Evolutionary conservation across 1,140 invertebrate species (phyloP), one percentile per base, ranked within the genome.

Genomic region (Zaprionus kolodkinae): DNA sequence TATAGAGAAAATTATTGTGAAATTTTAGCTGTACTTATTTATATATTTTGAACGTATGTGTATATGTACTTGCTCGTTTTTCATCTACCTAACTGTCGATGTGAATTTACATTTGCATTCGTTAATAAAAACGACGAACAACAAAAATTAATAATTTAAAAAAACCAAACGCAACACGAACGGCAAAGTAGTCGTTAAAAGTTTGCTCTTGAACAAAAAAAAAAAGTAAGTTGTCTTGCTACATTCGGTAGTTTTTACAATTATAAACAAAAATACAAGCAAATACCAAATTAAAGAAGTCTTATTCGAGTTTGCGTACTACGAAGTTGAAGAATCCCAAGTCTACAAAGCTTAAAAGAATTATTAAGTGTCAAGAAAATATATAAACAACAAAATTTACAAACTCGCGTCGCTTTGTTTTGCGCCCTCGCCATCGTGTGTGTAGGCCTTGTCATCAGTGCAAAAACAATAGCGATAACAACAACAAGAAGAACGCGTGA

Each of bases 1-100:
- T 89, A 69, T 81, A 88, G 85, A 89, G 69, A 80, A 88, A 88
- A 88, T 88, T 88, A 89, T 78, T 75, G 85, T 88, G 85, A 89
- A 88, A 85, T 81, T 88, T 88, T 88, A 85, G 81, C 85, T 77
- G 83, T 87, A 71, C 76, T 84, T 56, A 78, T 89, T 89, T 89
- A 56, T 79, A 88, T 65, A 80, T 81, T 79, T 81, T 81, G 59
- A 83, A 80, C 81, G 71, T 84, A 84, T 88, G 72, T 84, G 74
- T 81, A 78, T 70, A 69, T 73, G 67, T 57, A 43, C 66, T 71
- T 81, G 75, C 68, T 73, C 74, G 67, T 85, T 65, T 65, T 89
- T 76, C 81, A 77, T 88, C 84, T 48, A 65, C 63, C 45, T 82
- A 70, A 74, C 81, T 85, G 84, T 78, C 77, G 74, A 89, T 74